phyloP scores from a whole-genome alignment of 2,113 vertebrate species.

The Neomonachus schauinslandi region DNA sequence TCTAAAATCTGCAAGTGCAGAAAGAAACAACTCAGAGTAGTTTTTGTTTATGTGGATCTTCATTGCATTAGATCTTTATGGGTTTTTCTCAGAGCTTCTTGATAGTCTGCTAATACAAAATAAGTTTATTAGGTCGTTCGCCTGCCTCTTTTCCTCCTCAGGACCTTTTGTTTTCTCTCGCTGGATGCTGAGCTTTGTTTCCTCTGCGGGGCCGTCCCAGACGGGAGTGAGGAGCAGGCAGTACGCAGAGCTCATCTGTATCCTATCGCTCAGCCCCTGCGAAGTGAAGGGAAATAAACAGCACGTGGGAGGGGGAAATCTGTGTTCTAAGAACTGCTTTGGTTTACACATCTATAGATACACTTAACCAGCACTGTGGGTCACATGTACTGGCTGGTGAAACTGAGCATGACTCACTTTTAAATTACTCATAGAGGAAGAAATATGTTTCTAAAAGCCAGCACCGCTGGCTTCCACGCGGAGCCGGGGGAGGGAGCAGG shows the following conservation, averaged over 20 bases:
- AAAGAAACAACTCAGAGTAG: neutral
- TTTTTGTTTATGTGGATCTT: neutral
- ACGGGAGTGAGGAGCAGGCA: neutral
- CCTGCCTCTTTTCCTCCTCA: neutral
- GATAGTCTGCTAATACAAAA: accelerated
- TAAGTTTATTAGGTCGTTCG: neutral
- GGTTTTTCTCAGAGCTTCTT: neutral
- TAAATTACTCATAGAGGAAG: constrained; percentile 82
- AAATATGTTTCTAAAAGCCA: constrained; percentile 78
- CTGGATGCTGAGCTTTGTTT: neutral
- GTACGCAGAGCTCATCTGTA: neutral
- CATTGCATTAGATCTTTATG: neutral
- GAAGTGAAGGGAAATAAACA: constrained; percentile 42
- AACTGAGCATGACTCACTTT: constrained; percentile 83
- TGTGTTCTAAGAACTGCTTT: constrained; percentile 54
- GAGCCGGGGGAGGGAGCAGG: constrained; percentile 29
- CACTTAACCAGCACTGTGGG: constrained; percentile 57
- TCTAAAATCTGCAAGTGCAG: neutral
- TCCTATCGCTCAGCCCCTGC: neutral
- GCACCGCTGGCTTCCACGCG: constrained; percentile 75
- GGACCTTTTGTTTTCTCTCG: neutral
- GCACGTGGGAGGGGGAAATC: constrained; percentile 42
- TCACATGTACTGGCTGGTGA: constrained; percentile 59
- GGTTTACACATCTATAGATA: constrained; percentile 80
- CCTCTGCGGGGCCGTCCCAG: neutral